A percentile compares a stretch with the other conserved stretches of the same genome.
phyloP scores from a whole-genome alignment of 2,888 invertebrate species.

The Hesperia comma region DNA sequence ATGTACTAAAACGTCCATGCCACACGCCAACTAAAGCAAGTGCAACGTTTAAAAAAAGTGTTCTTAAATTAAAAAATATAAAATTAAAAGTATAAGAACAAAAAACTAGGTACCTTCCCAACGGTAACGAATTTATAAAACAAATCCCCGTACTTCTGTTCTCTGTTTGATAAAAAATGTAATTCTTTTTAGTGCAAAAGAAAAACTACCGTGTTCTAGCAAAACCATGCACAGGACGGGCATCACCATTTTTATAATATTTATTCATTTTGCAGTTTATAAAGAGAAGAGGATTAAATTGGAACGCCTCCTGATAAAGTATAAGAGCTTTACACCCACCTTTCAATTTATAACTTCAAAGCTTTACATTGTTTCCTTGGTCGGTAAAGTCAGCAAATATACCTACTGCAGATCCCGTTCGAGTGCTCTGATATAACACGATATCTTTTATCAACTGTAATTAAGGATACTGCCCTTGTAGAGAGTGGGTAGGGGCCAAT shows the following conservation, averaged over 20 bases:
- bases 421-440: not conserved
- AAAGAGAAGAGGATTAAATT: not conserved
- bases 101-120: too few species aligned
- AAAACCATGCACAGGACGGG: too few species aligned
- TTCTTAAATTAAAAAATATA: too few species aligned
- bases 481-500: not conserved
- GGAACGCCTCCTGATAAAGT: not conserved
- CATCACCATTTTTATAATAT: not conserved
- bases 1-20: too few species aligned
- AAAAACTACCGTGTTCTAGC: too few species aligned
- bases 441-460: not conserved
- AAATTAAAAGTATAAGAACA: too few species aligned
- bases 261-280: not conserved
- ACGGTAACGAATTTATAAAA: too few species aligned
- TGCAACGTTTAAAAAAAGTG: too few species aligned
- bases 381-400: constrained; percentile 6
- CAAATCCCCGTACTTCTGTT: too few species aligned
- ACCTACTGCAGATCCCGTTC: not conserved
- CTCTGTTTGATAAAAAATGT: too few species aligned
- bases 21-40: too few species aligned
- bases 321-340: not conserved
- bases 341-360: constrained; percentile 10
- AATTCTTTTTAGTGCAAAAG: too few species aligned
- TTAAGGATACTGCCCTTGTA: constrained; percentile 2
- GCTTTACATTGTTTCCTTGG: constrained; percentile 7